These are phyloP conservation scores for Eristalis intricaria DNA, from an alignment of 2,888 invertebrate species.

Conservation along the genomic window DNA sequence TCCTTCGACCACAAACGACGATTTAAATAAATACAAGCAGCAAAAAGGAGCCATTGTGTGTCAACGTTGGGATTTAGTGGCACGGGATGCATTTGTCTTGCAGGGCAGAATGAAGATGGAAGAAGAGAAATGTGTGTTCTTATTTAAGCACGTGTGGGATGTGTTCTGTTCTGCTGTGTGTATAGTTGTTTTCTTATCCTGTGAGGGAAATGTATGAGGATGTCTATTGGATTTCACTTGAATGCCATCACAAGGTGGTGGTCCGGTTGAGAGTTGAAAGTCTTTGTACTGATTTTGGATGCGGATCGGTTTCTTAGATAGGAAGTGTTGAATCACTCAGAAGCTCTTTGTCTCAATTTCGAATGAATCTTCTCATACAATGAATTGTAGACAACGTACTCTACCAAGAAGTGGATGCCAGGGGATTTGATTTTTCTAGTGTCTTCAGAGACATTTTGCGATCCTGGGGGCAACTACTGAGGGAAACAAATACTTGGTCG, in stretches of 20 bases:
- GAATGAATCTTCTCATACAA: not conserved
- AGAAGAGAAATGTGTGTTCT: not conserved
- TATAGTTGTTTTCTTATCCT: not conserved
- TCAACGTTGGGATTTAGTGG: conserved; percentile 57
- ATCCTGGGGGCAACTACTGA: too few species aligned
- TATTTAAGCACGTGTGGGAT: not conserved
- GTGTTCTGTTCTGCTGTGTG: not conserved
- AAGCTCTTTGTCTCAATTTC: not conserved
- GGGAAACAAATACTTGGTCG: too few species aligned
- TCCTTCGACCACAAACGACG: conserved; percentile 62
- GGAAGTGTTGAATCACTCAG: not conserved
- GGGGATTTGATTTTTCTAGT: not conserved
- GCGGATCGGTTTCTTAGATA: not conserved
- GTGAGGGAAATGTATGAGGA: not conserved
- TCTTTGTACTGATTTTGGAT: not conserved
- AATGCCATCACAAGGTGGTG: not conserved
- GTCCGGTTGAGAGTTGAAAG: not conserved
- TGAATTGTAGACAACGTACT: not conserved
- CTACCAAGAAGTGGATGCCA: not conserved
- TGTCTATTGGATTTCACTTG: conserved; percentile 3
- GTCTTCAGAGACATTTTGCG: not conserved
- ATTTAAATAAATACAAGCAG: conserved; percentile 63
- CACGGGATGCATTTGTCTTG: conserved; percentile 61
- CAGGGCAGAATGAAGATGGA: conserved; percentile 32
- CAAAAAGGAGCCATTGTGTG: conserved; percentile 16